These are phyloP conservation scores for Brachionus manjavacas DNA, from an alignment of 1,140 invertebrate species.

Conservation along the genomic window DNA sequence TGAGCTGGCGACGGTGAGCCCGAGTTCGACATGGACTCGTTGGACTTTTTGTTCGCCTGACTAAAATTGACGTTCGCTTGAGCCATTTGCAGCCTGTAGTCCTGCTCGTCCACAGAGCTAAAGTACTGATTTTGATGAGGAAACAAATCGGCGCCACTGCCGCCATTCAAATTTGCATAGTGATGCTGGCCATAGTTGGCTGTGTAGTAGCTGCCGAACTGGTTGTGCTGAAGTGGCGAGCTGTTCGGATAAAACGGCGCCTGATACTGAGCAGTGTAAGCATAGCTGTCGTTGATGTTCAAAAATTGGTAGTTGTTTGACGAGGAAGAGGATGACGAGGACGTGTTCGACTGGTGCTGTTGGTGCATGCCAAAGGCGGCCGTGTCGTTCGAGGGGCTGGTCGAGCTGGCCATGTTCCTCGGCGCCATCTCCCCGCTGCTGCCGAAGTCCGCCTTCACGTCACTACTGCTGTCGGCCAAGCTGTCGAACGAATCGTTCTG, in stretches of 20 bases:
- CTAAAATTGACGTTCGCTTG: conserved; percentile 33
- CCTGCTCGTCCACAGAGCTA: not conserved
- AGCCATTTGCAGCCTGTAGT: conserved; percentile 1
- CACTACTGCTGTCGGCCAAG: conserved; percentile 17
- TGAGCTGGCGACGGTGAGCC: conserved; percentile 36
- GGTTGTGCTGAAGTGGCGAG: not conserved
- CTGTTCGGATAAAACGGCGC: not conserved
- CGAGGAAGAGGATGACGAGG: not conserved
- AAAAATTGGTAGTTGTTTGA: conserved; percentile 30
- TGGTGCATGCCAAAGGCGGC: not conserved
- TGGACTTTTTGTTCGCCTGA: not conserved
- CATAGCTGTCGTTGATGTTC: not conserved
- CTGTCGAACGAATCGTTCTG: conserved; percentile 42
- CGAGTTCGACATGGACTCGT: not conserved
- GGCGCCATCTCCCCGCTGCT: not conserved
- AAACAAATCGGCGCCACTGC: not conserved
- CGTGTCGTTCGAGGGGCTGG: not conserved
- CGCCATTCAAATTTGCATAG: not conserved
- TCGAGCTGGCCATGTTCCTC: not conserved
- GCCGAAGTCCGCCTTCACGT: not conserved
- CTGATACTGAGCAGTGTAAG: not conserved
- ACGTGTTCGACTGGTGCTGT: conserved; percentile 21
- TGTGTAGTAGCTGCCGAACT: not conserved
- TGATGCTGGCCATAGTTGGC: not conserved
- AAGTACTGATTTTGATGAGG: conserved; percentile 26